Conservation (phyloP, 37 sponge, comb jelly and placozoan genomes). For the Crambe crambe region DNA sequence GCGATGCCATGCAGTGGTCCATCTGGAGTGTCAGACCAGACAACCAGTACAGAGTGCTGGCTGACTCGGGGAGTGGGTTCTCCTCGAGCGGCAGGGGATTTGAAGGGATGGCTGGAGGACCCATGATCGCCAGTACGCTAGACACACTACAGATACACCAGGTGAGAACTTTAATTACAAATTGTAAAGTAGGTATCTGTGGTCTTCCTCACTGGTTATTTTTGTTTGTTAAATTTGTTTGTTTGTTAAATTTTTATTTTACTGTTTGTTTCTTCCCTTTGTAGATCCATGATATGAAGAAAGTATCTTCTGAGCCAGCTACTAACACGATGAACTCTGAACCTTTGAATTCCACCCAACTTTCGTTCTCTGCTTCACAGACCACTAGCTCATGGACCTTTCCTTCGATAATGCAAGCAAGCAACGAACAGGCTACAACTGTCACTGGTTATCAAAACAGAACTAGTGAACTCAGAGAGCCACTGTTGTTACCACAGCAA, state of each 20-base stretch:
- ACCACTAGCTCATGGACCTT: not conserved
- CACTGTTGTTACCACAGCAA: not conserved
- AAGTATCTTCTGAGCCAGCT: not conserved
- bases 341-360: not conserved
- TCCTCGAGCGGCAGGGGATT: no score
- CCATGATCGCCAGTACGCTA: conserved; percentile 18
- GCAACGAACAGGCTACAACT: not conserved
- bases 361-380: not conserved
- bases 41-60: not conserved
- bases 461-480: not conserved
- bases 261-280: not conserved
- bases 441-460: not conserved
- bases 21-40: conserved; percentile 43
- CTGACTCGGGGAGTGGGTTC: not conserved
- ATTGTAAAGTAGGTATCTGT: not conserved
- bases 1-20: conserved; percentile 64
- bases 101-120: not conserved
- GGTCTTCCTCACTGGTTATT: not conserved
- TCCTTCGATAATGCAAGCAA: not conserved
- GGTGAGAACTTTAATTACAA: conserved; percentile 1
- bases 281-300: conserved; percentile 5
- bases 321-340: not conserved
- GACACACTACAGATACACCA: conserved; percentile 50
- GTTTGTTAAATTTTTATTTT: not conserved
- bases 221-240: not conserved